These are phyloP conservation scores for Oikopleura vanhoeffeni DNA, from an alignment of 23 tunicate genomes.

Conservation along the genomic window DNA sequence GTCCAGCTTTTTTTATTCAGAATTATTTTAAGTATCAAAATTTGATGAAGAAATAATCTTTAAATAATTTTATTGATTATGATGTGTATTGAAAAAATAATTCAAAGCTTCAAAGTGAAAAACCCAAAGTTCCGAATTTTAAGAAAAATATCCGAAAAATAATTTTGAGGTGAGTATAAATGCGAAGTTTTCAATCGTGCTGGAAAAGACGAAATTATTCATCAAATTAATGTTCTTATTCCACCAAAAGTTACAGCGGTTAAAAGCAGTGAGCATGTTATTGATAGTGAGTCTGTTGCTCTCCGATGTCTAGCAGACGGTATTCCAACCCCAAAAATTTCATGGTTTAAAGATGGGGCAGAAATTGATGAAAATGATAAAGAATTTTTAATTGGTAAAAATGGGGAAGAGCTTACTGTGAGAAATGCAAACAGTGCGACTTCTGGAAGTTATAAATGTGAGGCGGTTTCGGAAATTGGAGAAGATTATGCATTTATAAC, in stretches of 20 bases:
- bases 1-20: too few relatives aligned
- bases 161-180: background rate
- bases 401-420: background rate
- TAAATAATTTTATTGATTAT: too few relatives aligned
- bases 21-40: too few relatives aligned
- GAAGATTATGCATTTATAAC: background rate
- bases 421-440: background rate
- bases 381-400: background rate
- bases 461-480: conserved; percentile 5
- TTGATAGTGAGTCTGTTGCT: conserved; percentile 15
- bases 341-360: conserved; percentile 53
- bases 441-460: background rate
- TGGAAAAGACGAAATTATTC: background rate
- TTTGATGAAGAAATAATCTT: too few relatives aligned
- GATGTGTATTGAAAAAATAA: too few relatives aligned
- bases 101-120: too few relatives aligned
- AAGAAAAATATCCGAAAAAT: too few relatives aligned
- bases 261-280: background rate
- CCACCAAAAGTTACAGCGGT: background rate
- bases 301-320: conserved; percentile 60
- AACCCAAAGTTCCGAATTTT: too few relatives aligned
- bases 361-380: background rate
- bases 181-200: background rate
- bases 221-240: background rate
- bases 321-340: conserved; percentile 50